These are phyloP conservation scores for Yponomeuta plumbellus DNA, from an alignment of 2,888 invertebrate species.

Conservation along the genomic window DNA sequence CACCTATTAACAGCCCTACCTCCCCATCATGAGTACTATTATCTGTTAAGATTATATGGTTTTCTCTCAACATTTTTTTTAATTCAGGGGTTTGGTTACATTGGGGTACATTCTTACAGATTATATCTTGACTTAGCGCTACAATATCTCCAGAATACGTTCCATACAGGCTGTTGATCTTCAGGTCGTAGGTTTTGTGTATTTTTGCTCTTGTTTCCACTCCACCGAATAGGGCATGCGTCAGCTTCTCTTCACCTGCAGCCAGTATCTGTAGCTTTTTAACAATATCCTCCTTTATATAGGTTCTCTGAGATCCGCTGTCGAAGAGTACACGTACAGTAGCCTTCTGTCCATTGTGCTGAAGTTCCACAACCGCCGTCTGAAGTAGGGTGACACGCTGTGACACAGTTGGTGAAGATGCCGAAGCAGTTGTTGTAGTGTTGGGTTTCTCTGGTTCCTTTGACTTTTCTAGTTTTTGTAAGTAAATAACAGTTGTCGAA, in stretches of 20 bases:
- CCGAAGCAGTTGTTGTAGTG: no score
- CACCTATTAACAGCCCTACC: no score
- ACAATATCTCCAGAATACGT: no score
- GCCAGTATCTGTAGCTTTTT: conserved; percentile 6
- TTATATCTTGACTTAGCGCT: no score
- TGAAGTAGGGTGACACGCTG: conserved; percentile 15
- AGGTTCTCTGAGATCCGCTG: conserved; percentile 18
- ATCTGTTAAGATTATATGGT: no score
- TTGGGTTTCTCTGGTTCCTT: not conserved
- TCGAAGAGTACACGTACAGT: conserved; percentile 15
- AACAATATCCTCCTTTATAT: conserved; percentile 12
- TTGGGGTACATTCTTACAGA: no score
- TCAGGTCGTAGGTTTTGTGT: conserved; percentile 12
- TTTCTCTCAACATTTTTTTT: no score
- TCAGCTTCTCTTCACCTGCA: conserved; percentile 6
- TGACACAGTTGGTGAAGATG: not conserved
- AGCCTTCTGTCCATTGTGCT: not conserved
- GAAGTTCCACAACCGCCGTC: conserved; percentile 11
- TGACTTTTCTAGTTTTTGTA: not conserved
- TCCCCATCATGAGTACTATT: no score
- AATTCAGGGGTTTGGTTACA: no score
- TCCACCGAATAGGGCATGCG: conserved; percentile 18
- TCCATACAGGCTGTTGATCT: no score
- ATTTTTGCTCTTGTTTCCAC: conserved; percentile 1
- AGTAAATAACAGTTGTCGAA: not conserved